Evolutionary conservation across 1,140 invertebrate genomes (phyloP), one percentile per base, ranked within the genome.

Genomic region (Ostrea denselamellosa): DNA sequence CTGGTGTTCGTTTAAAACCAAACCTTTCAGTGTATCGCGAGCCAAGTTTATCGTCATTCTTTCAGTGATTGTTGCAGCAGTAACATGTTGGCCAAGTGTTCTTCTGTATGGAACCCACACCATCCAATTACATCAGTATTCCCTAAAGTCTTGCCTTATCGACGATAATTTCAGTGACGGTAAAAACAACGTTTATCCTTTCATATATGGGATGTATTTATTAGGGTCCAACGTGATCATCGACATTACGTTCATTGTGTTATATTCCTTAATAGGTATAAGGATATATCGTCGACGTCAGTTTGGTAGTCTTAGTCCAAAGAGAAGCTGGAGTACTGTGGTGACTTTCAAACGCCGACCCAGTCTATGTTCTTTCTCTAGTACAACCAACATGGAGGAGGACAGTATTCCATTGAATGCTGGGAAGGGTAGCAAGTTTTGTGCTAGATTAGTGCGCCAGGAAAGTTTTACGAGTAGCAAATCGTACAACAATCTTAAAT

Each of bases 71-170:
- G 51, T 87, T 2, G 89, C 83, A 8, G 17, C n/a, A 58, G 19
- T 85, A 5, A 89, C 86, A 8, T 81, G 86, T 56, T 89, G 89
- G 89, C 89, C 89, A 22, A 84, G 83, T 85, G n/a, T 89, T 51
- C 34, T 89, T 8, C 52, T 89, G 19, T 89, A 85, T 51, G 89
- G 89, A 58, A 89, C 86, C 0, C 81, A 83, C 3, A 87, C 68
- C 0, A 34, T 87, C n/a, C 54, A 58, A 19, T 51, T 34, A 52
- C 28, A 53, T 28, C 1, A 22, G 51, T n/a, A 14, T 65, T 10
- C 28, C 14, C 56, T 86, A 0, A 86, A 85, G 12, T 87, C 83
- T n/a, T 88, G 87, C 65, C 83, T 85, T 5, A 85, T 85, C n/a
- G 87, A 84, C 44, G 65, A 88, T 52, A 52, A 88, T 28, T 88